Conservation (phyloP, 2,888 invertebrate genomes). For the Metacarcinus magister region DNA sequence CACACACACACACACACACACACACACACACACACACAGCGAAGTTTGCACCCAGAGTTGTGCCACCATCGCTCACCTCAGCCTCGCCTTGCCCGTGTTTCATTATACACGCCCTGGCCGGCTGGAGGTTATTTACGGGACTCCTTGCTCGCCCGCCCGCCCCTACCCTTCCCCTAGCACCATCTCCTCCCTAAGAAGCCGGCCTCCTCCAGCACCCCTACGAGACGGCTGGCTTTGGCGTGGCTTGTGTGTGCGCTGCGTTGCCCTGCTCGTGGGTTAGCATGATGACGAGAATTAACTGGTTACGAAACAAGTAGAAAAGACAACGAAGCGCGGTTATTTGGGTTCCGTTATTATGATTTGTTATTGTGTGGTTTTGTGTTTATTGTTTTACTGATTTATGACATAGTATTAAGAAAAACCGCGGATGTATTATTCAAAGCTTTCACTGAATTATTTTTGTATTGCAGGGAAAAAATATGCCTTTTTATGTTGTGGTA, state of each 20-base stretch:
- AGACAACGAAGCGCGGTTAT: not conserved
- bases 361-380: not conserved
- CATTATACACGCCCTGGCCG: slow-evolving; percentile 21
- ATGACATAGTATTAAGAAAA: no score
- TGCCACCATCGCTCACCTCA: slow-evolving; percentile 31
- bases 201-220: not conserved
- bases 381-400: not conserved
- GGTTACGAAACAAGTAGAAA: not conserved
- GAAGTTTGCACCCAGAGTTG: slow-evolving; percentile 11
- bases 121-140: slow-evolving; percentile 16
- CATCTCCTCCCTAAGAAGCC: not conserved
- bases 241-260: not conserved
- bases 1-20: slow-evolving; percentile 21
- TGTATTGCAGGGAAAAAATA: no score
- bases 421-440: no score
- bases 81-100: slow-evolving; percentile 31
- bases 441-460: no score
- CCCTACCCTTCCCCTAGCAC: not conserved
- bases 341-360: not conserved
- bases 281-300: not conserved
- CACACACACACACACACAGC: not conserved
- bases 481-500: no score
- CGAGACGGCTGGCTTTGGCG: not conserved
- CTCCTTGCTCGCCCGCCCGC: slow-evolving; percentile 6
- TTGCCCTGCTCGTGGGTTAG: not conserved